A percentile compares a stretch with the other conserved stretches of the same genome.
Conservation (phyloP, 2,888 invertebrate genomes). For the Ctena decussata region DNA sequence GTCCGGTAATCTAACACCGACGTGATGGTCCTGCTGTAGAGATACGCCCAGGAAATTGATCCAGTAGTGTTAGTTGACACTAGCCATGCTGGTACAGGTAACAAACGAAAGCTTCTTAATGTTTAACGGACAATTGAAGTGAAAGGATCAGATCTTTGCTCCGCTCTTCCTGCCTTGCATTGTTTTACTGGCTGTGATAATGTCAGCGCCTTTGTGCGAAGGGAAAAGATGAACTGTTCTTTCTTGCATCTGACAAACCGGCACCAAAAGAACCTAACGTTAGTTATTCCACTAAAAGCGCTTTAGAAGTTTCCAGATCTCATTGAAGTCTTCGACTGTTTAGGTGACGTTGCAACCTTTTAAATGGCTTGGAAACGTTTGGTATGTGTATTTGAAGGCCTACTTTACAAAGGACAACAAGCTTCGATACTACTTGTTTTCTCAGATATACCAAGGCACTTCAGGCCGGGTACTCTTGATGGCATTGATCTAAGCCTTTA, state of each 20-base stretch:
- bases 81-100: too few species aligned
- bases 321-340: background rate
- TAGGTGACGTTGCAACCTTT: background rate
- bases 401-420: constrained; percentile 2
- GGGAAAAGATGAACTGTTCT: constrained; percentile 32
- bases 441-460: constrained; percentile 5
- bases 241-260: constrained; percentile 16
- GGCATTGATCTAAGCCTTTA: background rate
- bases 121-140: constrained; percentile 12
- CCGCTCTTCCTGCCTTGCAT: constrained; percentile 31
- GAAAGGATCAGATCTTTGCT: constrained; percentile 26
- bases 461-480: background rate
- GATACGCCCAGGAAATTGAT: background rate
- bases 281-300: background rate
- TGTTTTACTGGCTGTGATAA: constrained; percentile 52
- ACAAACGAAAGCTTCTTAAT: constrained; percentile 28
- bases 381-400: background rate
- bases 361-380: background rate
- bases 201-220: constrained; percentile 46
- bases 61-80: too few species aligned
- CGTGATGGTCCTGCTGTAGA: background rate
- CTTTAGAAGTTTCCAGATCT: background rate
- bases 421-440: constrained; percentile 19
- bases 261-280: background rate
- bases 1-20: background rate